These are phyloP conservation scores for Cydia pomonella DNA, from an alignment of 1,140 invertebrate genomes.

Conservation along the genomic window DNA sequence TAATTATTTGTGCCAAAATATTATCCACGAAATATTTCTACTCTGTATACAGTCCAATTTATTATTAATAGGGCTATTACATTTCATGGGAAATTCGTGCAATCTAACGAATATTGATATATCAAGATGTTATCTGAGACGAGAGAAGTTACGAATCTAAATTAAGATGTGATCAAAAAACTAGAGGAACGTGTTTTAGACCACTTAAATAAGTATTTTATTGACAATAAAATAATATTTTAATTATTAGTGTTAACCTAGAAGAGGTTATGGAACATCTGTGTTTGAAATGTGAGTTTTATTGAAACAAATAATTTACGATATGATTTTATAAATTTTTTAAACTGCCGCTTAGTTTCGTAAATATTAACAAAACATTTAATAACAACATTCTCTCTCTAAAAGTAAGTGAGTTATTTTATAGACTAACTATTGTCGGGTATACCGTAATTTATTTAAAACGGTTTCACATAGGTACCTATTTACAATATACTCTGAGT, in stretches of 20 bases:
- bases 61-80: conserved; percentile 3
- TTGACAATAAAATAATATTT: not conserved
- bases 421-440: too few species aligned
- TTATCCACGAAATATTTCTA: not conserved
- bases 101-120: conserved; percentile 13
- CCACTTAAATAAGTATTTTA: not conserved
- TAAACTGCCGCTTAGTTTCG: not conserved
- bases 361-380: not conserved
- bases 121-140: conserved; percentile 27
- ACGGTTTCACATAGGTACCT: too few species aligned
- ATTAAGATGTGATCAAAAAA: conserved; percentile 16
- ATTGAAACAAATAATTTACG: not conserved
- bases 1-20: not conserved
- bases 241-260: not conserved
- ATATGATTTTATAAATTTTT: not conserved
- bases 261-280: not conserved
- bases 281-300: conserved; percentile 10
- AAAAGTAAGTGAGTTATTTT: too few species aligned
- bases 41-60: not conserved
- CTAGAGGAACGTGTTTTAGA: conserved; percentile 4
- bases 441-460: too few species aligned
- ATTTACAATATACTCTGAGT: too few species aligned
- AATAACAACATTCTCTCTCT: not conserved
- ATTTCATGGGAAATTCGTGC: not conserved
- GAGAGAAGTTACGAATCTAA: not conserved